These are phyloP conservation scores for Accipiter cooperii DNA, from an alignment of 2,113 vertebrate genomes.

Conservation along the genomic window DNA sequence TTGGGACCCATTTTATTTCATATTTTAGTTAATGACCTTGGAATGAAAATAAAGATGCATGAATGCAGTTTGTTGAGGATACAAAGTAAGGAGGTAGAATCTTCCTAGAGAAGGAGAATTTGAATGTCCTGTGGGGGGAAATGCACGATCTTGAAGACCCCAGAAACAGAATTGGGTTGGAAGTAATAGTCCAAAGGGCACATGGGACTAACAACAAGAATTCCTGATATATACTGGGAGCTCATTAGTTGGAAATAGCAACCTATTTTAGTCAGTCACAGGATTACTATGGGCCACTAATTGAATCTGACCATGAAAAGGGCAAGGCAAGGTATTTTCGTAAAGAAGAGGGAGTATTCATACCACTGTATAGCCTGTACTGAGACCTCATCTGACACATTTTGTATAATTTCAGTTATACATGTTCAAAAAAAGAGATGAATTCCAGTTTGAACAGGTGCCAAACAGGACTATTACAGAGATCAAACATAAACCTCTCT, in stretches of 20 bases:
- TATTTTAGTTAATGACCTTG: neutral
- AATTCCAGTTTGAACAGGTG: neutral
- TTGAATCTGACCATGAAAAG: slow-evolving; percentile 24
- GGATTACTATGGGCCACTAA: neutral
- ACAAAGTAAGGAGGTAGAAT: neutral
- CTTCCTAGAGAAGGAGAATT: neutral
- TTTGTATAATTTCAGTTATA: neutral
- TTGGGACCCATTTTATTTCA: neutral
- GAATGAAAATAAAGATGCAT: neutral
- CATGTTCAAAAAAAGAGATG: neutral
- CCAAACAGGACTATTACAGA: neutral
- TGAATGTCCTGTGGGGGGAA: neutral
- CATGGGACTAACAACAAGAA: neutral
- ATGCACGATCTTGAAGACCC: neutral
- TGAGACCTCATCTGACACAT: neutral
- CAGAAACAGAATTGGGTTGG: neutral
- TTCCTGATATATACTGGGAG: neutral
- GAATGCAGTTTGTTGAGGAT: neutral
- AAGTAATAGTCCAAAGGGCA: neutral
- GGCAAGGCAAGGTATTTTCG: neutral
- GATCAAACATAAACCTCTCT: neutral
- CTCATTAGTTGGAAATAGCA: slow-evolving; percentile 30
- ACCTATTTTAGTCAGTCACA: neutral
- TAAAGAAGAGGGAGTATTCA: neutral
- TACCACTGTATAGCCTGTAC: neutral